Evolutionary conservation across 2,888 invertebrate genomes (phyloP).

Genomic region (Zele albiditarsus): DNA sequence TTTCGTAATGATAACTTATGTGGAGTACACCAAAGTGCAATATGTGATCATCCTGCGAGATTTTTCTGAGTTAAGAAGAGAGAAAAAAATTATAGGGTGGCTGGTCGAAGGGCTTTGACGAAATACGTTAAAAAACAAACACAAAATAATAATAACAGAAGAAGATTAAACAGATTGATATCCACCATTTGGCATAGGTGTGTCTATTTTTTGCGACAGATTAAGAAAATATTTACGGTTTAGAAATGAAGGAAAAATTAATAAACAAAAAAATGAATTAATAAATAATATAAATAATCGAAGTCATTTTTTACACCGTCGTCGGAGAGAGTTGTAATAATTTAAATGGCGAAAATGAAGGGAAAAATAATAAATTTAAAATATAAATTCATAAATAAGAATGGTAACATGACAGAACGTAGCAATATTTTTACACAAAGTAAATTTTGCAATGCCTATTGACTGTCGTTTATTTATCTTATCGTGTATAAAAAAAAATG

Average conservation of each 20-base stretch:
- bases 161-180: conserved; percentile 24
- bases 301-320: conserved; percentile 46
- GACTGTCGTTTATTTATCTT: conserved; percentile 54
- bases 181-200: conserved; percentile 35
- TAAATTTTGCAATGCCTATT: conserved; percentile 59
- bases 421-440: conserved; percentile 68
- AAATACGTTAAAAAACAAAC: conserved; percentile 35
- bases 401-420: conserved; percentile 56
- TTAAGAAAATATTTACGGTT: conserved; percentile 39
- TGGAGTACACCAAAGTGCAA: conserved; percentile 68
- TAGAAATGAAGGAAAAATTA: conserved; percentile 26
- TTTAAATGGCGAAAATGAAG: background rate
- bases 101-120: conserved; percentile 28
- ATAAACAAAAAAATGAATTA: conserved; percentile 32
- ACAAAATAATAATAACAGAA: conserved; percentile 21
- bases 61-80: conserved; percentile 20
- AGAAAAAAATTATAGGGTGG: conserved; percentile 12
- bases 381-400: conserved; percentile 17
- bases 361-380: background rate
- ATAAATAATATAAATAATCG: conserved; percentile 44
- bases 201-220: conserved; percentile 47
- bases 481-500: conserved; percentile 40
- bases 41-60: conserved; percentile 55
- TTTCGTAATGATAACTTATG: background rate
- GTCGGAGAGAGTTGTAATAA: conserved; percentile 35